Conservation (phyloP, 2,797 vertebrate genomes). For the Neosilurus hyrtlii region DNA sequence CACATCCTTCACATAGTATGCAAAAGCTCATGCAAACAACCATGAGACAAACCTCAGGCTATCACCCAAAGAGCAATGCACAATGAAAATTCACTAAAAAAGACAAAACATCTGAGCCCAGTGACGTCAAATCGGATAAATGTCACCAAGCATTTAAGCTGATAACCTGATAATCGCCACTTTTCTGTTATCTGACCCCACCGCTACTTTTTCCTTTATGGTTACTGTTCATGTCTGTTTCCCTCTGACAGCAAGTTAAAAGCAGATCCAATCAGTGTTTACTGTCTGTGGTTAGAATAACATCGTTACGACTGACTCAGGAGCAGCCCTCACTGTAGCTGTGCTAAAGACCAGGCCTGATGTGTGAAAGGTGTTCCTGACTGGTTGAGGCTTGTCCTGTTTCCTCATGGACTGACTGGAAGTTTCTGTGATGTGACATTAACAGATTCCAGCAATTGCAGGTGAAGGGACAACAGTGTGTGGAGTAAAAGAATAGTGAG, state of each 20-base stretch:
- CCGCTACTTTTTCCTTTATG: neutral
- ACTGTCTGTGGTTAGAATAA: neutral
- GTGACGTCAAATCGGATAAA: neutral
- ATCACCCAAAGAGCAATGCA: neutral
- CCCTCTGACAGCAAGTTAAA: slow-evolving; percentile 7
- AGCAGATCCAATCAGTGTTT: slow-evolving; percentile 11
- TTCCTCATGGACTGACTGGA: slow-evolving; percentile 5
- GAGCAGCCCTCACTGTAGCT: slow-evolving; percentile 8
- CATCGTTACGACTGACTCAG: neutral
- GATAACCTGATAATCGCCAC: neutral
- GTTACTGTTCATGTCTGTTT: neutral
- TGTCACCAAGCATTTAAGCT: neutral
- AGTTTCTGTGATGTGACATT: slow-evolving; percentile 10
- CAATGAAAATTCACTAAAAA: neutral
- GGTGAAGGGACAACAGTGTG: neutral
- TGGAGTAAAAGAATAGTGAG: neutral
- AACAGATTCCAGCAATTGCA: neutral
- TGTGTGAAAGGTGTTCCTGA: slow-evolving; percentile 24
- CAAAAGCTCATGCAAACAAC: slow-evolving; percentile 38
- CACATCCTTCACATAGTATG: slow-evolving; percentile 35
- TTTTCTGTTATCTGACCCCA: neutral
- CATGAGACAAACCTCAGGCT: slow-evolving; percentile 12
- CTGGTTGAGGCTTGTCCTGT: slow-evolving; percentile 35
- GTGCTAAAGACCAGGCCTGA: neutral
- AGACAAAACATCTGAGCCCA: neutral